phyloP scores from a whole-genome alignment of 2,113 vertebrate species.

The Nerophis ophidion region DNA sequence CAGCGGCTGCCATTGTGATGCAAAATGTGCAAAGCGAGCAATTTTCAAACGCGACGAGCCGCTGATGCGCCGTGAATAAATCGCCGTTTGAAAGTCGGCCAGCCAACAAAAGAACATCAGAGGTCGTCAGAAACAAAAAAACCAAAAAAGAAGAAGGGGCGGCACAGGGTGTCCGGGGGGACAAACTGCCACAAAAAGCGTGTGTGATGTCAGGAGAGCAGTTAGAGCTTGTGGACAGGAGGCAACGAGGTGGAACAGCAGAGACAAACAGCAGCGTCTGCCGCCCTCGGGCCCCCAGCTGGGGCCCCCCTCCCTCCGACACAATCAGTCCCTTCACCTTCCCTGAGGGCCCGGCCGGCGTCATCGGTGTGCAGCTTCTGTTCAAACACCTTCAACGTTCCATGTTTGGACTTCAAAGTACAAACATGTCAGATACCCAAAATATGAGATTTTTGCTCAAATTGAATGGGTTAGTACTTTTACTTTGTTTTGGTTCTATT shows the following conservation, averaged over 20 bases:
- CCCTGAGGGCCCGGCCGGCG: slow-evolving; percentile 20
- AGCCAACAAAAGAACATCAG: slow-evolving; percentile 59
- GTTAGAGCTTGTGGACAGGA: slow-evolving; percentile 47
- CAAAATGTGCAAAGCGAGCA: slow-evolving; percentile 51
- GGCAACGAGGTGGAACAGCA: slow-evolving; percentile 53
- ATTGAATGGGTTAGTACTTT: too few species aligned
- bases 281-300: slow-evolving; percentile 49
- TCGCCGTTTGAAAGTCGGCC: slow-evolving; percentile 59
- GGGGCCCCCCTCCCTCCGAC: slow-evolving; percentile 8
- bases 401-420: too few species aligned
- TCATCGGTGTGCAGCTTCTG: slow-evolving; percentile 35
- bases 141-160: neutral
- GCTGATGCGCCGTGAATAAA: slow-evolving; percentile 51
- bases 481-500: too few species aligned
- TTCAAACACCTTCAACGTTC: neutral
- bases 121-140: slow-evolving; percentile 20
- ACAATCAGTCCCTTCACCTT: slow-evolving; percentile 29
- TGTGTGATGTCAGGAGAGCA: slow-evolving; percentile 9
- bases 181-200: slow-evolving; percentile 37
- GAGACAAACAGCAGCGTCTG: slow-evolving; percentile 58
- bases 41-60: slow-evolving; percentile 61
- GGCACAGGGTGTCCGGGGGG: slow-evolving; percentile 3
- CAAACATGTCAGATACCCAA: too few species aligned
- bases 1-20: slow-evolving; percentile 68
- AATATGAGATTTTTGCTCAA: too few species aligned